Percentiles rank a stretch among this genome's conserved stretches.
These are phyloP conservation scores for Actinopyga echinites DNA, from an alignment of 53 echinoderm and acorn worm genomes.

Conservation along the genomic window DNA sequence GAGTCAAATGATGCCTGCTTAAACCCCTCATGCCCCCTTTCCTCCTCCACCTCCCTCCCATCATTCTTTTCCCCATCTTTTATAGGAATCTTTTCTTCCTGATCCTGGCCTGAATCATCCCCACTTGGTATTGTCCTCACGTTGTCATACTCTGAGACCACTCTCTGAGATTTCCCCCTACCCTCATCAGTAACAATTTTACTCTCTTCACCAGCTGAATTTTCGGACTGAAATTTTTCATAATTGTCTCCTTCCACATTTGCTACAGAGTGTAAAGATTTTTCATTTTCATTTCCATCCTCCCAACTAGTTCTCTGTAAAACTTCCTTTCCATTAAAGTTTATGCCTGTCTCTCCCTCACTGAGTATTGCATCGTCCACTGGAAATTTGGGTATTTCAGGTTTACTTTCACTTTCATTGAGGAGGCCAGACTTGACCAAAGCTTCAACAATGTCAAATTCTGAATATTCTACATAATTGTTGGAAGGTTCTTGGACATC, in stretches of 20 bases:
- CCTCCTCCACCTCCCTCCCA: no score
- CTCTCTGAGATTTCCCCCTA: no score
- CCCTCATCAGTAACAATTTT: no score
- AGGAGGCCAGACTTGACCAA: conserved; percentile 71
- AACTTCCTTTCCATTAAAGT: conserved; percentile 4
- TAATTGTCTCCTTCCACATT: neutral
- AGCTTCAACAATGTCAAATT: conserved; percentile 91
- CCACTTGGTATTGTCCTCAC: no score
- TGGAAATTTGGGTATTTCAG: conserved; percentile 30
- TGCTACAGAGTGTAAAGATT: neutral
- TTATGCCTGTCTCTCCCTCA: neutral
- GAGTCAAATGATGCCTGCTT: conserved; percentile 27
- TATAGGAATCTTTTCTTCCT: no score
- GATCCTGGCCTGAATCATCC: no score
- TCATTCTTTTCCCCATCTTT: no score
- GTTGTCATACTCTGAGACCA: no score
- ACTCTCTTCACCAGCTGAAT: no score
- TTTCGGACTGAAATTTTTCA: neutral
- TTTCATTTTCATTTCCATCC: neutral
- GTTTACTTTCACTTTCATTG: conserved; percentile 35
- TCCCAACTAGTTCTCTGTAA: neutral
- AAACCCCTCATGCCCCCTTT: neutral
- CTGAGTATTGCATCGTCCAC: neutral
- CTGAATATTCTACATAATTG: conserved; percentile 66
- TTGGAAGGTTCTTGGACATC: neutral